Evolutionary conservation across 2,888 invertebrate genomes (phyloP), one percentile per base, ranked within the genome.

Genomic region (Bellardia pandia): DNA sequence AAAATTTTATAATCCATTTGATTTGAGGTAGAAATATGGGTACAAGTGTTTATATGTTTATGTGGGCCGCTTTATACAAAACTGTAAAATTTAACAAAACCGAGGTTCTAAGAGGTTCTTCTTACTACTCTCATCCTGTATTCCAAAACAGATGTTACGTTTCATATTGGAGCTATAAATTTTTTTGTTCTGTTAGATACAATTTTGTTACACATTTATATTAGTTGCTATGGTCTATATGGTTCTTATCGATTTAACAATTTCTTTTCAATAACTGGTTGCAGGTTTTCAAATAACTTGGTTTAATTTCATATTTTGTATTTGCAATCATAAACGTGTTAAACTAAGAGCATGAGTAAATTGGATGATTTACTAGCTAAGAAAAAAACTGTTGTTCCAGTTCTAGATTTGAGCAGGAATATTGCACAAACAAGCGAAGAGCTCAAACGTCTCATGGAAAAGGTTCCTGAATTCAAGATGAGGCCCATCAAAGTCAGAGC

Each of bases 391-490:
- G 96, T 96, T 78, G 96, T 96, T 66, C 96, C 97, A 69, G 96
- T 98, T 90, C 94, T 98, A 71, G 98, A 98, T 93, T 94, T 98
- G 89, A 97, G 97, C 79, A 96, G 96, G 93, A 95, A 96, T 62
- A 95, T 96, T 8, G 96, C 96, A 72, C 96, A 95, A 90, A 96
- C 96, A 11, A 96, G 96, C 88, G 98, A 98, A 90, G 98, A 98
- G 91, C 97, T 97, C 90, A 95, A 96, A 90, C 96, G 96, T 84
- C 95, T 97, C 69, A 94, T 97, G 92, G 98, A 98, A 91, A 97
- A 97, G 94, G 97, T 98, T 13, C 98, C 98, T 0, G 98, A 98
- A 92, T 98, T 96, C 92, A 98, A 97, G 94, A 97, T 98, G 90
- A 96, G 97, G 89, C 96, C 97, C 0, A 98, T 98, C 92, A 98